A percentile compares a stretch with the other conserved stretches of the same genome.
phyloP scores from a whole-genome alignment of 35 echinoderm and acorn worm genomes.

The Acanthaster planci region DNA sequence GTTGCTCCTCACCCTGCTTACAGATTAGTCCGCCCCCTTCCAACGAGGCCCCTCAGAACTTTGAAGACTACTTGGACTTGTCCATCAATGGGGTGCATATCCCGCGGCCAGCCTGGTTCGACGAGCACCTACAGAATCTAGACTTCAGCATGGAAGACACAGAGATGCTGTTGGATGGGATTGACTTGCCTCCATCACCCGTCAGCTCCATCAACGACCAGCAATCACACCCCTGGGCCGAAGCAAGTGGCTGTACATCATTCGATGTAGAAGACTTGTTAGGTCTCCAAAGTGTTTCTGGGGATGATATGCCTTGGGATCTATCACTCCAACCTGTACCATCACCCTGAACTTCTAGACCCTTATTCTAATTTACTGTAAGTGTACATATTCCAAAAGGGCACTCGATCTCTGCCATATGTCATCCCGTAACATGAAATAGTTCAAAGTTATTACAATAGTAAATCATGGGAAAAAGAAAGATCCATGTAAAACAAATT shows the following conservation, averaged over 20 bases:
- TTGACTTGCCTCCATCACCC: conserved; percentile 78
- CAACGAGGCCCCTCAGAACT: conserved; percentile 41
- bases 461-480: no score
- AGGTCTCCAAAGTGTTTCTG: conserved; percentile 54
- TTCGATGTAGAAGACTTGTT: conserved; percentile 77
- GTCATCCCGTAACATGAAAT: no score
- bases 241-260: conserved; percentile 25
- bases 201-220: conserved; percentile 71
- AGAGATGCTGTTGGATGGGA: conserved; percentile 63
- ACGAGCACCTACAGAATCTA: conserved; percentile 51
- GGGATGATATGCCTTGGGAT: conserved; percentile 55
- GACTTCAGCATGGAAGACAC: conserved; percentile 51
- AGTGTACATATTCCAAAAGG: no score
- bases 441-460: no score
- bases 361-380: not conserved
- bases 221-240: conserved; percentile 89
- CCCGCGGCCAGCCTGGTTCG: conserved; percentile 79
- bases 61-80: conserved; percentile 56
- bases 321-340: conserved; percentile 31
- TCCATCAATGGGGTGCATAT: conserved; percentile 80
- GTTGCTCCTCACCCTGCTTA: conserved; percentile 43
- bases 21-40: conserved; percentile 75
- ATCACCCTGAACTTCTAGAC: conserved; percentile 21
- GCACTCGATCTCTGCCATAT: no score
- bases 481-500: no score